Conservation (phyloP, 92 coral and sea anemone genomes). For the Epizoanthus rinbou region DNA sequence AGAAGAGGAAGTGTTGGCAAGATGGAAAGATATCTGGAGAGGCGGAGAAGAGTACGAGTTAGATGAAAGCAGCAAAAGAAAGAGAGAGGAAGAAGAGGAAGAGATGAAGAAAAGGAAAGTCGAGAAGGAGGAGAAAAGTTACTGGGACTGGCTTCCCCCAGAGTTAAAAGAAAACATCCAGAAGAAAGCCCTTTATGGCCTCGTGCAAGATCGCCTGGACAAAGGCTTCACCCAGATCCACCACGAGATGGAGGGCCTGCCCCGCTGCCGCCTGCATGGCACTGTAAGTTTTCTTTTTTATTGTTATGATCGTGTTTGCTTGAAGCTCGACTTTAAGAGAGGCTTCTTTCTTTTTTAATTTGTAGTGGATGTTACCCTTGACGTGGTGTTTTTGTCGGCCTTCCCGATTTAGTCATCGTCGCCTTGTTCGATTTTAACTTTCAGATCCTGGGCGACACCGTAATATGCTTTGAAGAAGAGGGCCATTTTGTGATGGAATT, state of each 20-base stretch:
- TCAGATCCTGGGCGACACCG: constrained; percentile 5
- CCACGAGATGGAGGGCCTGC: background rate
- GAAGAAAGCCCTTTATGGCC: too few species aligned
- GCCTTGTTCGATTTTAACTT: background rate
- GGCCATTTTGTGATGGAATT: background rate
- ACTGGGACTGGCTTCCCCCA: background rate
- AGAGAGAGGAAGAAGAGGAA: background rate
- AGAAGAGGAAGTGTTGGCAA: background rate
- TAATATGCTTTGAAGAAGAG: background rate
- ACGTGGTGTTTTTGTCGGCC: background rate
- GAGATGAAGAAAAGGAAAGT: background rate
- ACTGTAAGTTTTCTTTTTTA: background rate
- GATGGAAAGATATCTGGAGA: background rate
- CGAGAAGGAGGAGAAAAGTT: background rate
- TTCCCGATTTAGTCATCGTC: background rate
- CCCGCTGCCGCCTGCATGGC: background rate
- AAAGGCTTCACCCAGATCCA: background rate
- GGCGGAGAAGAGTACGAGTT: background rate
- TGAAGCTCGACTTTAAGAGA: background rate
- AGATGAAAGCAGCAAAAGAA: background rate
- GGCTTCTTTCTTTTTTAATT: background rate
- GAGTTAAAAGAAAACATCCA: too few species aligned
- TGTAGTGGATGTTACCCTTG: constrained; percentile 2
- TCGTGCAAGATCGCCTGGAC: too few species aligned
- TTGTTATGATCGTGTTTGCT: background rate